Base-by-base conservation (phyloP, 2,797 vertebrate genomes). In the Liasis olivaceus region DNA sequence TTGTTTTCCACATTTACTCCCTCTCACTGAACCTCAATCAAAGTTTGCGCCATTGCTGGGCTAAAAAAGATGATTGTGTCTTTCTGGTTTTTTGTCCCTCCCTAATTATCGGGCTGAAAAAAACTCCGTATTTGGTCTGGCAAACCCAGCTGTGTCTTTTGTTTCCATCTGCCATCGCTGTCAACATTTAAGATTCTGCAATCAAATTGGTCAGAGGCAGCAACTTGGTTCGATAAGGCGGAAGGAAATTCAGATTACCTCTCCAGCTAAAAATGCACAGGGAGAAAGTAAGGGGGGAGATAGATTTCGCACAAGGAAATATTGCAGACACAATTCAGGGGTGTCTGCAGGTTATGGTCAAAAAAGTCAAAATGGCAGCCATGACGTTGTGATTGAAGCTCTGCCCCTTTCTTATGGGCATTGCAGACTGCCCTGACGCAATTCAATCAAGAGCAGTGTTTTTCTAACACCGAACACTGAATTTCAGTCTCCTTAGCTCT, bases 1-100 rank as follows among this genome's bases (percentile, higher is more conserved):
- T 91, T 77, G 66, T 66, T 60, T 91, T 91, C 91, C 91, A 88
- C 88, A 91, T 91, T 88, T 91, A 91, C 88, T 91, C 91, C 56
- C 58, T 58, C 86, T 69, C 26, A 7, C 85, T 88, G 85, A 87
- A 88, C 91, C 86, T 91, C 86, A 91, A 91, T 91, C 91, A 91
- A 87, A 91, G 72, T 60, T 60, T 88, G 85, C 86, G 77, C 91
- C 91, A 62, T 88, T 77, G 60, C 56, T 60, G 85, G 62, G 66
- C 64, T 31, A 66, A 56, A 64, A 51, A 72, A 22, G 91, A 77
- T 31, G 66, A 77, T 91, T 88, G 85, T 88, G 60, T 60, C 91
- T 59, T 20, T 42, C 12, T 20, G 22, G 0, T n/a, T 28, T 13
- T 22, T 11, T 5, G 0, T 3, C 9, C 1, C 31, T 13, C 31